A percentile compares a stretch with the other conserved stretches of the same genome.
These are phyloP conservation scores for Polymixis flavicincta DNA, from an alignment of 2,888 invertebrate species.

Conservation along the genomic window DNA sequence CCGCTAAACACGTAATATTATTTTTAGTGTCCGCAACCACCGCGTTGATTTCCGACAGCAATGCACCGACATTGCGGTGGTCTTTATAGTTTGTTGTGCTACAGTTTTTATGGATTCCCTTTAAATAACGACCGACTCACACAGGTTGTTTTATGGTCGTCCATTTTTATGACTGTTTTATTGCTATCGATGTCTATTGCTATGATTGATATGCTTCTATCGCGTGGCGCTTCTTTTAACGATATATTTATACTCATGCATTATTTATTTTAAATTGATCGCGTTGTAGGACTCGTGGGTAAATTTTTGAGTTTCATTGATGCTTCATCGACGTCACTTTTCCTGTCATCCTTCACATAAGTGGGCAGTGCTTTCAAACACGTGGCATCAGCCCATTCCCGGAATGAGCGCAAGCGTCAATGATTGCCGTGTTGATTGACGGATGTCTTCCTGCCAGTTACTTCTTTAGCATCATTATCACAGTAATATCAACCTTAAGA, in stretches of 20 bases:
- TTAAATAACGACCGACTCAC: slow-evolving; percentile 82
- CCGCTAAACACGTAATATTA: slow-evolving; percentile 67
- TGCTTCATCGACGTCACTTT: slow-evolving; percentile 68
- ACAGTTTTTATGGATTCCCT: slow-evolving; percentile 83
- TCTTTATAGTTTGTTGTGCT: slow-evolving; percentile 84
- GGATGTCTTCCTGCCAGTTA: slow-evolving; percentile 84
- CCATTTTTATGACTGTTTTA: slow-evolving; percentile 77
- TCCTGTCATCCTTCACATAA: slow-evolving; percentile 67
- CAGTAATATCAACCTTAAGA: slow-evolving; percentile 70
- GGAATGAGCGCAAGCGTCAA: slow-evolving; percentile 80
- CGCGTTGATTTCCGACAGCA: slow-evolving; percentile 78
- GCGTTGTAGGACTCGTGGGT: not conserved
- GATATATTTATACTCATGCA: slow-evolving; percentile 62
- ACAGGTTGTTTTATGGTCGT: slow-evolving; percentile 79
- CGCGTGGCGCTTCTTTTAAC: slow-evolving; percentile 61
- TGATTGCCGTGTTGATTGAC: slow-evolving; percentile 81
- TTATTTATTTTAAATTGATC: slow-evolving; percentile 55
- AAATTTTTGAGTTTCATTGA: slow-evolving; percentile 64
- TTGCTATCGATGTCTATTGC: slow-evolving; percentile 74
- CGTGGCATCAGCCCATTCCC: slow-evolving; percentile 78
- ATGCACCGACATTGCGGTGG: slow-evolving; percentile 84
- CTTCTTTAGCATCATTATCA: slow-evolving; percentile 63
- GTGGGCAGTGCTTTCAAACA: slow-evolving; percentile 68
- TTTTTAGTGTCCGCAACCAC: slow-evolving; percentile 81
- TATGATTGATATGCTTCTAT: slow-evolving; percentile 72